Evolutionary conservation across 1,140 invertebrate species (phyloP), one percentile per base, ranked within the genome.

Genomic region (Drosophila sp.): DNA sequence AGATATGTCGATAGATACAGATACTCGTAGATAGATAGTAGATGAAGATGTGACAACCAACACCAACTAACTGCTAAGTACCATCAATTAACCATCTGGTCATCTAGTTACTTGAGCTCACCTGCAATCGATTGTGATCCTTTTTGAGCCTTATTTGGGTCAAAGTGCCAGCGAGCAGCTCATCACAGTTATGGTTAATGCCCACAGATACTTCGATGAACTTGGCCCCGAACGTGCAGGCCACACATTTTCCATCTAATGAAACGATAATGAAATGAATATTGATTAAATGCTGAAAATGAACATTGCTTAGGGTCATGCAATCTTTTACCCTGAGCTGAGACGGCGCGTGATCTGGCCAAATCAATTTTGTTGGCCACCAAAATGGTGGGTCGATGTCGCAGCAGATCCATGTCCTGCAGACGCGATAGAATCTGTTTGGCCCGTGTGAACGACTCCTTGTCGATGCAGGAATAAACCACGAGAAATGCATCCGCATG

Each of bases 341-440:
- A 96, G 11, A 99, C 96, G 16, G 96, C 95, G 90, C 97, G 94
- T 87, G 96, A 97, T 71, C 98, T 93, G 25, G 97, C 98, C 78
- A 99, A 94, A 92, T 99, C 98, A 59, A 97, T 96, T 93, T 99
- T 99, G 92, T 99, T 99, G 13, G 95, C 98, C 4, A 98, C 97
- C 32, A 99, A 92, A 67, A 99, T 96, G 34, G 97, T 95, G 0
- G 97, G 95, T 78, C 95, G 93, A 1, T 94, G 93, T 25, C 96
- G 93, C 18, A 96, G 93, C 67, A 97, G 92, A 80, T 97, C 96
- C 80, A 94, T 94, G 89, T 97, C 96, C 78, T 96, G 94, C 6
- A 98, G 93, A 58, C 94, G 93, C 25, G 94, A 93, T 34, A 98
- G 80, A 67, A 97, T 95, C 71, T 95, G 94, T 83, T 97, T 96